These are phyloP conservation scores for Planococcus citri DNA, from an alignment of 1,140 invertebrate species.

Conservation along the genomic window DNA sequence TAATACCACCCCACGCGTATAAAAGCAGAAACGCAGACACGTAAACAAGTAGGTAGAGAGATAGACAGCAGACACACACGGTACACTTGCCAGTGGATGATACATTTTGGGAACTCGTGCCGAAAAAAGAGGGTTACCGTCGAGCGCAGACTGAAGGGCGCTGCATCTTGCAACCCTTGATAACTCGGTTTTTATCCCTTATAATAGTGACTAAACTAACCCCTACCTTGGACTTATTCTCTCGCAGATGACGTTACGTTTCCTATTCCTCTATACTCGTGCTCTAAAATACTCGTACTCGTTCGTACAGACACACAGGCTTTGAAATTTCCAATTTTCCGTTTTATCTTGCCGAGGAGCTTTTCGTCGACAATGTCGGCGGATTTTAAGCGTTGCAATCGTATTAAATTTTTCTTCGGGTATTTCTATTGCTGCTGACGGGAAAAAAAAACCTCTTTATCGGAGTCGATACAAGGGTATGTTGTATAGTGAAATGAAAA, in stretches of 20 bases:
- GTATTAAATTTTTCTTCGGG: conserved; percentile 11
- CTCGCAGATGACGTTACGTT: conserved; percentile 9
- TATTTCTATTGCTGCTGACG: no score
- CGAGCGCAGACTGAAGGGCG: conserved; percentile 5
- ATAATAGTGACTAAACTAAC: conserved; percentile 13
- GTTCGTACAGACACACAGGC: not conserved
- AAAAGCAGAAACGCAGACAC: no score
- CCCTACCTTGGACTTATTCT: not conserved
- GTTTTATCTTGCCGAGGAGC: not conserved
- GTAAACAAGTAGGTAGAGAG: no score
- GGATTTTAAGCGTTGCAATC: conserved; percentile 11
- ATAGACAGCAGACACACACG: no score
- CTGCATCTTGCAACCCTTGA: conserved; percentile 17
- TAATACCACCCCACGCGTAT: no score
- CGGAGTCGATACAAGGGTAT: not conserved
- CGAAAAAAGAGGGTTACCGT: not conserved
- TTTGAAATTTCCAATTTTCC: conserved; percentile 11
- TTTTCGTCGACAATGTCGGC: not conserved
- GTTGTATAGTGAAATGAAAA: no score
- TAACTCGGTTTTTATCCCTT: conserved; percentile 14
- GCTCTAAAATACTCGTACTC: no score
- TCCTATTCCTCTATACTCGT: no score
- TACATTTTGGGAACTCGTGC: not conserved
- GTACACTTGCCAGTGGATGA: not conserved
- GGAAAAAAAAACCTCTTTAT: not conserved